Evolutionary conservation across 1,140 invertebrate genomes (phyloP).

Genomic region (Onthophagus taurus): DNA sequence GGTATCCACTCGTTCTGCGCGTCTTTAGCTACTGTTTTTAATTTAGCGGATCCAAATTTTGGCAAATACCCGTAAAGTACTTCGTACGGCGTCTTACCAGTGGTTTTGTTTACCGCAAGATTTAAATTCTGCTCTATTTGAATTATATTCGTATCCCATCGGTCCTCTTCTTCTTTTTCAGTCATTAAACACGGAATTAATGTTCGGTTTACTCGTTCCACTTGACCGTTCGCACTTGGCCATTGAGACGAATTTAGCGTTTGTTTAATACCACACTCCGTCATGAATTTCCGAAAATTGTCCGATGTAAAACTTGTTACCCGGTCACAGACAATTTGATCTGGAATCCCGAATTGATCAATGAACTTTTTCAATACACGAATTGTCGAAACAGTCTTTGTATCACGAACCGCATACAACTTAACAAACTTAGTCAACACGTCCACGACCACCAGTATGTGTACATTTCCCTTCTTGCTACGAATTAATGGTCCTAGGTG

Average conservation of each 20-base stretch:
- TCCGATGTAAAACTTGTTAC: conserved; percentile 1
- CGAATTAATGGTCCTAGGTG: conserved; percentile 26
- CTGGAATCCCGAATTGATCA: conserved; percentile 5
- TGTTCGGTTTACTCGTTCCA: conserved; percentile 5
- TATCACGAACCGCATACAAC: conserved; percentile 17
- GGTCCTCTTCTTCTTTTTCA: neutral
- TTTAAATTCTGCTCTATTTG: neutral
- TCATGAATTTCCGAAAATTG: neutral
- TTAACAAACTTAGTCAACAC: conserved; percentile 25
- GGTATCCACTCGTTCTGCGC: too few species aligned
- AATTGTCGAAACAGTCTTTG: conserved; percentile 3
- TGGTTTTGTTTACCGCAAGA: neutral
- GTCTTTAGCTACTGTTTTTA: too few species aligned
- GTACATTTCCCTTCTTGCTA: conserved; percentile 21
- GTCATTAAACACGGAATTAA: conserved; percentile 1
- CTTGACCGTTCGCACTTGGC: neutral
- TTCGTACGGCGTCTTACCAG: neutral
- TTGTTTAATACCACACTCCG: neutral
- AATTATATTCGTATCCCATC: neutral
- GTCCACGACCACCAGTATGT: conserved; percentile 26
- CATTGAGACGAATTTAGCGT: conserved; percentile 1
- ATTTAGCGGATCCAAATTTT: too few species aligned
- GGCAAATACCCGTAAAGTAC: conserved; percentile 5
- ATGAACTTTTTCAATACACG: neutral
- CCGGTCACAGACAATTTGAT: neutral